Evolutionary conservation across 2,888 invertebrate genomes (phyloP).

Genomic region (Emmelina monodactyla): DNA sequence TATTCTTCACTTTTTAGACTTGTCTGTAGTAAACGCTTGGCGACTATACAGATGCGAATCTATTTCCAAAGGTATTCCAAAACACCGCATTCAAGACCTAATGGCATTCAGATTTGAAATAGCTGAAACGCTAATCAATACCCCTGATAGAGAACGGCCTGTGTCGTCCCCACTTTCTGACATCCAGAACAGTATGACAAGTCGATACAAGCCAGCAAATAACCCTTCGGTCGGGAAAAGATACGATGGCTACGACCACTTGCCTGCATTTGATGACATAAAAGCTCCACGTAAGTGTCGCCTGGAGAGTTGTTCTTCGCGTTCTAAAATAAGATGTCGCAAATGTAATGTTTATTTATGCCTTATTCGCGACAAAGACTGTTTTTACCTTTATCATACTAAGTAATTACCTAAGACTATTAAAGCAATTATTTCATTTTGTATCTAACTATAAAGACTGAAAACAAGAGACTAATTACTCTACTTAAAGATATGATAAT

Average conservation of each 20-base stretch:
- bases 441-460: not conserved
- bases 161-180: constrained; percentile 2
- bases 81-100: constrained; percentile 4
- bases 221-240: constrained; percentile 9
- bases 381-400: constrained; percentile 1
- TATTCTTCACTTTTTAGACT: constrained; percentile 20
- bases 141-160: constrained; percentile 8
- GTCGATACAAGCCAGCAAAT: constrained; percentile 8
- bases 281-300: constrained; percentile 11
- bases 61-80: not conserved
- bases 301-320: constrained; percentile 3
- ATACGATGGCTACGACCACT: constrained; percentile 12
- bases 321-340: constrained; percentile 1
- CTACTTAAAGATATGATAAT: not conserved
- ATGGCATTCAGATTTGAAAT: constrained; percentile 7
- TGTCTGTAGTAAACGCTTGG: constrained; percentile 20
- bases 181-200: constrained; percentile 1
- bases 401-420: not conserved
- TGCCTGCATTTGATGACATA: constrained; percentile 11
- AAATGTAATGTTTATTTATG: constrained; percentile 3
- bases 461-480: not conserved
- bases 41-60: constrained; percentile 16
- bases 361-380: constrained; percentile 1
- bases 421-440: not conserved
- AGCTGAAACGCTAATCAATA: constrained; percentile 7